Evolutionary conservation across 2,113 vertebrate genomes (phyloP).

Genomic region (Cyanoramphus novaezelandiae): DNA sequence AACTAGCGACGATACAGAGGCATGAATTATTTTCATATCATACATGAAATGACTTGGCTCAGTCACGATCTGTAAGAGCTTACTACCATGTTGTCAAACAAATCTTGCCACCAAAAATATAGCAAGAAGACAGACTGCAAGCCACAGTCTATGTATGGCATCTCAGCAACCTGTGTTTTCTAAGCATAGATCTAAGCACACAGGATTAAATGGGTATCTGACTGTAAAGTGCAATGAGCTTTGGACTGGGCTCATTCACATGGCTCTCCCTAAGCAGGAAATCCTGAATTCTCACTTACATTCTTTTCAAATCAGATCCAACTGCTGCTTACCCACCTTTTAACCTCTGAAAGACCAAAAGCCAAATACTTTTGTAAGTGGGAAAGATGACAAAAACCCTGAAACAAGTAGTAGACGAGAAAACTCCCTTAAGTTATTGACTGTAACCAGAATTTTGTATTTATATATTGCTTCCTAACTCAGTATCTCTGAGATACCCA

Average conservation of each 20-base stretch:
- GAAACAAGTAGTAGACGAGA: not conserved
- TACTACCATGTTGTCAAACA: not conserved
- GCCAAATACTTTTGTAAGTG: not conserved
- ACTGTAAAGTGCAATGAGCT: not conserved
- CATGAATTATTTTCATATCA: not conserved
- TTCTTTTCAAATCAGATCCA: not conserved
- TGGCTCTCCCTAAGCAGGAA: not conserved
- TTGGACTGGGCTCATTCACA: not conserved
- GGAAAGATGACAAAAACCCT: conserved; percentile 1
- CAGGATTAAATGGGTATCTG: not conserved
- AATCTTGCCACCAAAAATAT: not conserved
- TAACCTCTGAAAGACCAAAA: conserved; percentile 24
- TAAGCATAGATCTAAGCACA: not conserved
- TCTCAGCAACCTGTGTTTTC: not conserved
- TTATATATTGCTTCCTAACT: not conserved
- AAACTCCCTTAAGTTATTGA: not conserved
- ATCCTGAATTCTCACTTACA: conserved; percentile 11
- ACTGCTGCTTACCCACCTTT: conserved; percentile 27
- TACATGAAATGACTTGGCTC: not conserved
- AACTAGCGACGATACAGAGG: not conserved
- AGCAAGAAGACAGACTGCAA: not conserved
- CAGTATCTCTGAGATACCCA: not conserved
- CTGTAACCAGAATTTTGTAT: not conserved
- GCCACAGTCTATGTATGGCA: not conserved
- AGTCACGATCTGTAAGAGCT: not conserved